Evolutionary conservation across 2,888 invertebrate species (phyloP).

Genomic region (Andricus quercusramuli): DNA sequence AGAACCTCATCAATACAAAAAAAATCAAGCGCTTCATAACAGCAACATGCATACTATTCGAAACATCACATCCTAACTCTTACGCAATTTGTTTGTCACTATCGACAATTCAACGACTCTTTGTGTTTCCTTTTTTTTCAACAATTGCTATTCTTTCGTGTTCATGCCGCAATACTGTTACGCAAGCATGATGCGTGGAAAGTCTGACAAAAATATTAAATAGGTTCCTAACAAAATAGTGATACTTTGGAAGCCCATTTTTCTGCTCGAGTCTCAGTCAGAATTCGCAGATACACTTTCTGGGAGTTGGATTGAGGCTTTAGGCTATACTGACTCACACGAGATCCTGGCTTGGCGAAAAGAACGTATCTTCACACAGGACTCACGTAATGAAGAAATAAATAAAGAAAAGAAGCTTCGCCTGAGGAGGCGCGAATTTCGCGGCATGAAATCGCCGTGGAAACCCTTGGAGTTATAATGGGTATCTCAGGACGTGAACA

Average conservation of each 20-base stretch:
- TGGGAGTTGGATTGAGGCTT: too few relatives aligned
- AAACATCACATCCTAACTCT: conserved; percentile 3
- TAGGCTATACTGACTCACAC: too few relatives aligned
- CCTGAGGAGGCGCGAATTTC: conserved; percentile 57
- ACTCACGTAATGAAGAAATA: not conserved
- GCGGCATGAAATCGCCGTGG: conserved; percentile 64
- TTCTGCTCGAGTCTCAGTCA: too few relatives aligned
- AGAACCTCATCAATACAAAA: not conserved
- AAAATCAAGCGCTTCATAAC: not conserved
- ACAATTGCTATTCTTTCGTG: not conserved
- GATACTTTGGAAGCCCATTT: too few relatives aligned
- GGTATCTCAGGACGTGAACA: conserved; percentile 67
- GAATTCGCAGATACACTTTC: too few relatives aligned
- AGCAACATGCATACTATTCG: not conserved
- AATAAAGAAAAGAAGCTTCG: conserved; percentile 21
- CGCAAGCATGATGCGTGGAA: not conserved
- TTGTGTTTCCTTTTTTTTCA: not conserved
- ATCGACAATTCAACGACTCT: not conserved
- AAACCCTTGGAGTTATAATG: conserved; percentile 70
- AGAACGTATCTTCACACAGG: conserved; percentile 4
- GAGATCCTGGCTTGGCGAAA: not conserved
- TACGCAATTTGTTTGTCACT: conserved; percentile 7
- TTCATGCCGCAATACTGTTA: not conserved
- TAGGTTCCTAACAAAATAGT: not conserved
- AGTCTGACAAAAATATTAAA: not conserved